These are phyloP conservation scores for Athene noctua DNA, from an alignment of 2,113 vertebrate species.

Conservation along the genomic window DNA sequence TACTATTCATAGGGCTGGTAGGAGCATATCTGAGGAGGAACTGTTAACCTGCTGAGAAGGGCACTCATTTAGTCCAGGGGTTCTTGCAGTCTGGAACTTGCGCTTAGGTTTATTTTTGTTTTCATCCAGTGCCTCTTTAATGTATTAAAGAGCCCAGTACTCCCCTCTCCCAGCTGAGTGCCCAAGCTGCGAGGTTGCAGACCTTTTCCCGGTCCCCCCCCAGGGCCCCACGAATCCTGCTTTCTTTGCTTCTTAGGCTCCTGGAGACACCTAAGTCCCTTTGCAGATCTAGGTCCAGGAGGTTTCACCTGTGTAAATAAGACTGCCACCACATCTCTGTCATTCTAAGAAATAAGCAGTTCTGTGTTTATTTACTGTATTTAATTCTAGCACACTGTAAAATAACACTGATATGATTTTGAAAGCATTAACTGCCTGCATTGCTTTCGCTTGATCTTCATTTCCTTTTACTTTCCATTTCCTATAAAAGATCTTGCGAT, in stretches of 20 bases:
- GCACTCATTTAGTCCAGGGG: not conserved
- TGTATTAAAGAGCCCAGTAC: not conserved
- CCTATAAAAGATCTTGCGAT: not conserved
- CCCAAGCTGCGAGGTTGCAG: slow-evolving; percentile 2
- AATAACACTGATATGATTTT: slow-evolving; percentile 36
- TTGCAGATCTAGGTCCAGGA: slow-evolving; percentile 34
- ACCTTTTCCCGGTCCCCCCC: slow-evolving; percentile 25
- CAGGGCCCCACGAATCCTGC: slow-evolving; percentile 35
- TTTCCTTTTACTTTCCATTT: slow-evolving; percentile 41
- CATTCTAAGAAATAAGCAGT: slow-evolving; percentile 47
- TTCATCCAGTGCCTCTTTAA: slow-evolving; percentile 14
- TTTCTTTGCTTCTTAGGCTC: slow-evolving; percentile 34
- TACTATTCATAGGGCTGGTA: not conserved
- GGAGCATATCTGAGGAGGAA: not conserved
- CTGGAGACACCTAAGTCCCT: slow-evolving; percentile 39
- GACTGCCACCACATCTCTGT: slow-evolving; percentile 41
- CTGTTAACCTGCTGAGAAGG: not conserved
- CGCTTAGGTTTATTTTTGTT: slow-evolving; percentile 47
- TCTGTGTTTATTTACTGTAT: slow-evolving; percentile 55
- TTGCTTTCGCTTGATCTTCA: not conserved
- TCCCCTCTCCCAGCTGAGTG: slow-evolving; percentile 6
- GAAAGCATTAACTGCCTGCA: slow-evolving; percentile 22
- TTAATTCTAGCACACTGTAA: slow-evolving; percentile 57
- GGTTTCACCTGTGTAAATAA: slow-evolving; percentile 63
- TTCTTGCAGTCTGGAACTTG: not conserved